Evolutionary conservation across 1,140 invertebrate genomes (phyloP), one percentile per base, ranked within the genome.

Genomic region (Olivierus martensii): DNA sequence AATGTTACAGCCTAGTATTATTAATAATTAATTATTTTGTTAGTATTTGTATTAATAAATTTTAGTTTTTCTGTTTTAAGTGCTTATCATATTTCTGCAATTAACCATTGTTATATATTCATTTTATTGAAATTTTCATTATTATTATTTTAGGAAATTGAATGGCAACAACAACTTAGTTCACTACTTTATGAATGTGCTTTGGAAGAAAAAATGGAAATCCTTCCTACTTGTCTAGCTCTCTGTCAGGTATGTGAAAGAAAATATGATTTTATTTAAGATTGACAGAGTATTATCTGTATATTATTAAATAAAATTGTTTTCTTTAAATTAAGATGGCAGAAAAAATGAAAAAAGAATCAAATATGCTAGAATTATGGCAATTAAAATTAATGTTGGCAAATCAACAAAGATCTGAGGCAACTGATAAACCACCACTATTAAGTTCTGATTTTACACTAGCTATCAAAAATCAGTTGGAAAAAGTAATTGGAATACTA

Each of bases 151-250:
- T 49, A 67, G 65, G 64, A 67, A 52, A 59, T 54, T 28, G 51
- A 58, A 18, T 57, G 62, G 21, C 67, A 79, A 36, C 82, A 88
- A 64, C 73, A 77, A 12, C 69, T 92, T 35, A 80, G 80, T 34
- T 77, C 80, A 62, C 70, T 88, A 19, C 79, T 87, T 36, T 90
- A 90, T 62, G 86, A 91, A 65, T 90, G 86, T 56, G 81, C 89
- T 0, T 79, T 86, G 1, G 80, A 82, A 63, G 88, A 94, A 68
- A 87, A 87, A 65, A 70, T 87, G 48, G 81, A 81, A 62, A 75
- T 86, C 17, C 66, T 92, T 55, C 78, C 82, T 28, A 48, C 47
- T 34, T 57, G 41, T 41, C 17, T 57, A 12, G 28, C 43, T 2
- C 52, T 57, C 39, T 49, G 46, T 46, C 56, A 57, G 48, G 56